These are phyloP conservation scores for Astropecten irregularis DNA, from an alignment of 53 echinoderm and acorn worm genomes.

Conservation along the genomic window DNA sequence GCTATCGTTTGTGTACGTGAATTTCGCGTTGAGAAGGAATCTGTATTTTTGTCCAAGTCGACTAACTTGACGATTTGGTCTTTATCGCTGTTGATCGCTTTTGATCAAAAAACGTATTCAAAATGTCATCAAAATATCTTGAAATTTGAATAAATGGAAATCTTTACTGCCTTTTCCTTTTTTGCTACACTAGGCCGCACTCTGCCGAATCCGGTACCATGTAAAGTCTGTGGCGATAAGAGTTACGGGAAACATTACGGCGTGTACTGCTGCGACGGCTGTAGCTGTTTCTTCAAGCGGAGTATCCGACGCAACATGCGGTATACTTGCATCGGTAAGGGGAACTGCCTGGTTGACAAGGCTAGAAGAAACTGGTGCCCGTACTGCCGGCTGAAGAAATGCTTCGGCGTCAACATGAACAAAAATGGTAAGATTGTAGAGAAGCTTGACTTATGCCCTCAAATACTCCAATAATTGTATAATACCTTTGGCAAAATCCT, in stretches of 20 bases:
- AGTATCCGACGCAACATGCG: slow-evolving; percentile 96
- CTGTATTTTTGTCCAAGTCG: too few species aligned
- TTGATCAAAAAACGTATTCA: too few species aligned
- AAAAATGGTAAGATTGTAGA: slow-evolving; percentile 78
- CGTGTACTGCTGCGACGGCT: slow-evolving; percentile 98
- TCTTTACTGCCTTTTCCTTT: too few species aligned
- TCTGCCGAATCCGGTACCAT: slow-evolving; percentile 91
- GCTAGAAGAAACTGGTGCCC: slow-evolving; percentile 97
- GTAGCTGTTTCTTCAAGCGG: slow-evolving; percentile 98
- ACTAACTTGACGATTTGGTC: too few species aligned
- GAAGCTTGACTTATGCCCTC: not conserved
- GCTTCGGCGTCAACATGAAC: slow-evolving; percentile 98
- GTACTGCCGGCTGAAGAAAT: slow-evolving; percentile 92
- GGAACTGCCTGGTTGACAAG: slow-evolving; percentile 96
- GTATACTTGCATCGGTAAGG: slow-evolving; percentile 97
- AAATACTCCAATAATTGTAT: too few species aligned
- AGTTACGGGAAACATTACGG: slow-evolving; percentile 99
- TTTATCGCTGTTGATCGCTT: too few species aligned
- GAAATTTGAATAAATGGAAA: too few species aligned
- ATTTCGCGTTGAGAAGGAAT: too few species aligned
- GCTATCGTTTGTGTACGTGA: too few species aligned
- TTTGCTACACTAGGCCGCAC: slow-evolving; percentile 99
- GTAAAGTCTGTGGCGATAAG: slow-evolving; percentile 94
- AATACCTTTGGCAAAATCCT: too few species aligned
- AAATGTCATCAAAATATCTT: too few species aligned